These are phyloP conservation scores for Dermatophagoides farinae DNA, from an alignment of 1,140 invertebrate genomes.

Conservation along the genomic window DNA sequence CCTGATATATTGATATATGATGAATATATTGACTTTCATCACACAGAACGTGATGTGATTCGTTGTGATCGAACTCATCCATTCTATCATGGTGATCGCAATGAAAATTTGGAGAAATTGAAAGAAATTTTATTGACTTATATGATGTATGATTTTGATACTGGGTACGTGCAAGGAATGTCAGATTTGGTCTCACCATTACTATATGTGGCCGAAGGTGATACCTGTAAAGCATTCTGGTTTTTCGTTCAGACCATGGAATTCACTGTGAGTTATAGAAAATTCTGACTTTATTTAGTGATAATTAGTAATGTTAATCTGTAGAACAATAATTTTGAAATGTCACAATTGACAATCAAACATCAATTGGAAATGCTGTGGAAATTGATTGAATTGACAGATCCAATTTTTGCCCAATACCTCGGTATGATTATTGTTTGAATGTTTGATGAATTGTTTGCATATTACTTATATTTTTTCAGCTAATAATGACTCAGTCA, in stretches of 20 bases:
- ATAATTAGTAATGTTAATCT: neutral
- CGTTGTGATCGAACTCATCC: slow-evolving; percentile 77
- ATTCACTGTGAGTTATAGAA: slow-evolving; percentile 45
- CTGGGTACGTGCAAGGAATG: slow-evolving; percentile 57
- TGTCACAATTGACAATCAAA: slow-evolving; percentile 15
- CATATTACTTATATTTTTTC: slow-evolving; percentile 25
- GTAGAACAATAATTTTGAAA: slow-evolving; percentile 16
- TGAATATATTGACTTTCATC: slow-evolving; percentile 12
- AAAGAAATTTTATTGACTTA: slow-evolving; percentile 94
- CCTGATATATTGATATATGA: slow-evolving; percentile 1
- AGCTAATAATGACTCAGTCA: slow-evolving; percentile 72
- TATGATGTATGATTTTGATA: slow-evolving; percentile 98
- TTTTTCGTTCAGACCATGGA: slow-evolving; percentile 99
- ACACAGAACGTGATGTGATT: slow-evolving; percentile 84
- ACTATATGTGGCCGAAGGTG: slow-evolving; percentile 66
- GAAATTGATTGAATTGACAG: slow-evolving; percentile 15
- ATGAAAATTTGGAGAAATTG: slow-evolving; percentile 60
- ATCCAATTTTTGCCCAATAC: slow-evolving; percentile 17
- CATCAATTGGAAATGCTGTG: slow-evolving; percentile 11
- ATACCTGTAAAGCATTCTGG: slow-evolving; percentile 91
- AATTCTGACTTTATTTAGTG: neutral
- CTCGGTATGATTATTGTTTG: slow-evolving; percentile 5
- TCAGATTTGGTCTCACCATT: slow-evolving; percentile 87
- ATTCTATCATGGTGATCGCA: slow-evolving; percentile 65
- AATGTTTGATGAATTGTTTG: neutral